Conservation (phyloP, 1,140 invertebrate genomes). For the Lerema accius region DNA sequence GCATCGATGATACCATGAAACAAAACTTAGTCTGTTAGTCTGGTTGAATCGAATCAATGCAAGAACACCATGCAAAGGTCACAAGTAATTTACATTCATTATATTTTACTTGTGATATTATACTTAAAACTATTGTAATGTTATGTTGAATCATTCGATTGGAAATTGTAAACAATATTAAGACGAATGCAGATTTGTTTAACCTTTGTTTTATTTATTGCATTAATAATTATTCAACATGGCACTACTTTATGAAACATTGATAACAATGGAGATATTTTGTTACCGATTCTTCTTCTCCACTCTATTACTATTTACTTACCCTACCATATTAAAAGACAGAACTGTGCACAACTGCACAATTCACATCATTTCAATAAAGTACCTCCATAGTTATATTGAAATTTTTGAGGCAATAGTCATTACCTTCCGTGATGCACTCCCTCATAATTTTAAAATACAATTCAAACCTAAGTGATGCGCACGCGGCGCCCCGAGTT, state of each 20-base stretch:
- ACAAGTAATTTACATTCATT: conserved; percentile 59
- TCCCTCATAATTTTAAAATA: conserved; percentile 79
- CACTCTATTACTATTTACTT: conserved; percentile 1
- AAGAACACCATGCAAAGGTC: conserved; percentile 41
- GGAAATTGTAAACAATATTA: too few species aligned
- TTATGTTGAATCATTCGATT: conserved; percentile 47
- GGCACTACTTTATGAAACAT: conserved; percentile 49
- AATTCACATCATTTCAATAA: conserved; percentile 37
- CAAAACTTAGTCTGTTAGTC: neutral
- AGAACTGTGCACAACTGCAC: conserved; percentile 23
- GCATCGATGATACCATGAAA: conserved; percentile 34
- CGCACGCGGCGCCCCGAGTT: conserved; percentile 80
- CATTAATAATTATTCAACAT: conserved; percentile 47
- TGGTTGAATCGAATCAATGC: conserved; percentile 33
- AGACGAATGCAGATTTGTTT: too few species aligned
- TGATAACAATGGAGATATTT: conserved; percentile 66
- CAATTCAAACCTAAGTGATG: conserved; percentile 81
- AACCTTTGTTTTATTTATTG: neutral
- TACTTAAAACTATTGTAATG: conserved; percentile 51
- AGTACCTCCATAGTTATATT: conserved; percentile 66
- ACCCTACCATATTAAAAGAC: conserved; percentile 5
- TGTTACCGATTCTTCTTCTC: conserved; percentile 1
- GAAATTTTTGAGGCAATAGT: conserved; percentile 75
- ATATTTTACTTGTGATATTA: conserved; percentile 62
- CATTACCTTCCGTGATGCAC: conserved; percentile 78